Evolutionary conservation across 2,797 vertebrate genomes (phyloP), one percentile per base, ranked within the genome.

Genomic region (Myotis myotis): DNA sequence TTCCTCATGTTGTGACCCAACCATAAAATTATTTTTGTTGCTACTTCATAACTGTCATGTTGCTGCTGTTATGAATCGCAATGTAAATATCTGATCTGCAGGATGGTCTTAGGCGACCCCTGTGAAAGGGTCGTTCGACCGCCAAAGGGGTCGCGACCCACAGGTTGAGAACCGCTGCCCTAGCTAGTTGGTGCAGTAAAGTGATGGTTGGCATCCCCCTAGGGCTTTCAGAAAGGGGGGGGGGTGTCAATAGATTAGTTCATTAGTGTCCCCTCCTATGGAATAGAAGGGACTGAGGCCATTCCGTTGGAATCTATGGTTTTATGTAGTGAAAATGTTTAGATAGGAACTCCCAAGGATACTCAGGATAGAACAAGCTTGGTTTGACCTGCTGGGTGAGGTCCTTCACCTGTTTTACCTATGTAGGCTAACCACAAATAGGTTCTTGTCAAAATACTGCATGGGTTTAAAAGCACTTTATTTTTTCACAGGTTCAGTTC

Each of bases 191-290:
- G 70, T 96, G 82, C 70, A 87, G 6, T 92, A 55, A 81, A 93
- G 66, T 72, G 92, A 81, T 80, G 89, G 94, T 92, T 92, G 5
- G 0, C 51, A 55, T 94, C 86, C 76, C 88, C 76, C 88, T 66
- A 83, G 62, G 94, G 92, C 72, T 94, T 94, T 96, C 60, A 66
- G 84, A 95, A 97, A 78, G 68, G 41, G 79, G 55, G 47, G 41
- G 47, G 90, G 49, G 10, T 92, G 71, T 93, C 88, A 38, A 11
- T 82, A 90, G 75, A 94, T 96, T n/a, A 87, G 82, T 83, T 92
- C 76, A 74, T 95, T 95, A 94, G 25, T 22, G 7, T 75, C 5
- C 0, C 87, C 62, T 92, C 36, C 87, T 83, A 8, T 91, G 83
- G 89, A 91, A 90, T 74, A 85, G 55, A 87, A 84, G 78, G 47